These are phyloP conservation scores for Hemibagrus guttatus DNA, from an alignment of 2,797 vertebrate species.

Conservation along the genomic window DNA sequence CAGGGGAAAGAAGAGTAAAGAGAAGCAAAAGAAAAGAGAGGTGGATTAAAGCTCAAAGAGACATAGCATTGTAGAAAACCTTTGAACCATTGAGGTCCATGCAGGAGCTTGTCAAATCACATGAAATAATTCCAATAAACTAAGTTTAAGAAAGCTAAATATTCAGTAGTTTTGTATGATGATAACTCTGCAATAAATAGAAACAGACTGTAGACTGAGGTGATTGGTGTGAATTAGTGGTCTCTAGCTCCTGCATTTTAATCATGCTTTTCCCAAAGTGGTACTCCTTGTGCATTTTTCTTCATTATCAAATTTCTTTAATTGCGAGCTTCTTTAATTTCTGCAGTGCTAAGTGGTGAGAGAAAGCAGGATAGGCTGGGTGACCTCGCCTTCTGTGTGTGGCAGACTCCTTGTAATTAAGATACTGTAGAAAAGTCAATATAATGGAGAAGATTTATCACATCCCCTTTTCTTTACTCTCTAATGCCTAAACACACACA, in stretches of 20 bases:
- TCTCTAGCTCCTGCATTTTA: constrained; percentile 28
- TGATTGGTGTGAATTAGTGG: constrained; percentile 18
- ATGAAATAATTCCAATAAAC: constrained; percentile 4
- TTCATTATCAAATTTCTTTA: constrained; percentile 48
- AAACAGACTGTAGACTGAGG: background rate
- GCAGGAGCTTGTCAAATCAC: constrained; percentile 12
- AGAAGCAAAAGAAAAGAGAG: background rate
- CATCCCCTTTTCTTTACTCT: constrained; percentile 29
- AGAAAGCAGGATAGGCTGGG: constrained; percentile 41
- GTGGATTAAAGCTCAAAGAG: background rate
- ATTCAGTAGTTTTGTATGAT: background rate
- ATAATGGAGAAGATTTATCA: constrained; percentile 46
- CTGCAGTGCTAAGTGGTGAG: constrained; percentile 46
- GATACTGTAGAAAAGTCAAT: constrained; percentile 54
- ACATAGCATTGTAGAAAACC: background rate
- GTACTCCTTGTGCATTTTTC: constrained; percentile 46
- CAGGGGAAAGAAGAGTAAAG: background rate
- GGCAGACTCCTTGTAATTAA: constrained; percentile 55
- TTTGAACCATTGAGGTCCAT: constrained; percentile 9
- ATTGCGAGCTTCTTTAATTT: constrained; percentile 50
- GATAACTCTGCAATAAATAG: background rate
- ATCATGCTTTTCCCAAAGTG: constrained; percentile 33
- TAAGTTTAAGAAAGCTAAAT: background rate
- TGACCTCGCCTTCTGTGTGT: constrained; percentile 48
- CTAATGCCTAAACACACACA: constrained; percentile 31